Base-by-base conservation (phyloP, 2,888 invertebrate genomes). In the Amorpha juglandis region DNA sequence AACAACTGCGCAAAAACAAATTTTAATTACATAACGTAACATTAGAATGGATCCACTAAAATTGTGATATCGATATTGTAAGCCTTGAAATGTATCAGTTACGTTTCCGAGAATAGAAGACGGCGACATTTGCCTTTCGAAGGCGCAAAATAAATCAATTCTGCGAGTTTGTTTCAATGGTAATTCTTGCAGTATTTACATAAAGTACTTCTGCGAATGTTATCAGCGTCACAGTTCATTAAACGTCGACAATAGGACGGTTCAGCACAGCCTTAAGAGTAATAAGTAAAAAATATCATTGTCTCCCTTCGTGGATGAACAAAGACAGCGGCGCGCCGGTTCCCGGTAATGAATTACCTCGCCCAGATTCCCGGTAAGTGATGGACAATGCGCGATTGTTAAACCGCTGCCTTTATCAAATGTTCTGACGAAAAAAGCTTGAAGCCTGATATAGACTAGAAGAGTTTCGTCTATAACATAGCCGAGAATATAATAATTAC, bases 301-400 rank as follows among this genome's bases (percentile, higher is more conserved):
- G 88, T 89, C 80, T 86, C 79, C 79, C 78, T 81, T 83, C 77
- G 76, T 78, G 79, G 78, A 79, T 82, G 85, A 85, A 91, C 89
- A 90, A 90, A 86, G 82, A 78, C 77, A 72, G 69, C 74, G 67
- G 70, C 51, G 58, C 38, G 62, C 2, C 16, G 21, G 52, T 89
- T 90, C 89, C 83, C 78, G 80, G 88, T 84, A 89, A 78, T 80
- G 80, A 80, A 84, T 86, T 84, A 83, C 81, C 78, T 78, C 78
- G 77, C 67, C 73, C 70, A 70, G 72, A 71, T 80, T 84, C 83
- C 86, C 80, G 82, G 87, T 88, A 89, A 82, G 77, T 72, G 72
- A 75, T 68, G 78, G 81, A 90, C 90, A 90, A 90, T 89, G 84
- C 80, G 73, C 82, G 75, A 88, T 89, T 89, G 87, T 82, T 75